Conservation (phyloP, 1,140 invertebrate species). For the Drosophila guanche region DNA sequence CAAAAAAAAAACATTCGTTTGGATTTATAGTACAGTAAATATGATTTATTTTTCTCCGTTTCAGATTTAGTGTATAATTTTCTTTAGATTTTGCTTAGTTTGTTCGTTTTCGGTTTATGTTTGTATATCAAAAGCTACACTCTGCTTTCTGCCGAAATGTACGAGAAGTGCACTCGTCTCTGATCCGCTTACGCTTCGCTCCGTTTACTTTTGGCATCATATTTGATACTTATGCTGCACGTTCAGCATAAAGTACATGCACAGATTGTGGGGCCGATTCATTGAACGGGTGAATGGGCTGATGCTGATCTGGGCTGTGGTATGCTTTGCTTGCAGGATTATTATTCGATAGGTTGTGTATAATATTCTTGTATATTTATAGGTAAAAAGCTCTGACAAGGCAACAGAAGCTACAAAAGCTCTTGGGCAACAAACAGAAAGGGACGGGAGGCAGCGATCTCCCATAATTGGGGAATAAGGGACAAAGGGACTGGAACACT, state of each 20-base stretch:
- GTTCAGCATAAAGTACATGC: conserved; percentile 26
- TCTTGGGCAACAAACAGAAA: conserved; percentile 30
- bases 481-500: background rate
- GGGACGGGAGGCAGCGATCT: conserved; percentile 10
- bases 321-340: conserved; percentile 16
- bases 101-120: background rate
- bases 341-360: conserved; percentile 40
- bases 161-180: background rate
- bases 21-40: conserved; percentile 61
- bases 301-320: conserved; percentile 31
- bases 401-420: conserved; percentile 77
- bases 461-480: conserved; percentile 3
- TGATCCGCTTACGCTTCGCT: background rate
- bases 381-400: conserved; percentile 78
- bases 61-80: conserved; percentile 52
- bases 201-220: conserved; percentile 34
- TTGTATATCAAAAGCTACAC: conserved; percentile 70
- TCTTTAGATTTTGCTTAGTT: conserved; percentile 38
- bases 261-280: conserved; percentile 1
- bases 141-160: conserved; percentile 26
- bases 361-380: conserved; percentile 53
- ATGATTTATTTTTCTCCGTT: conserved; percentile 68
- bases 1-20: conserved; percentile 19
- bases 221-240: conserved; percentile 63
- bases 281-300: conserved; percentile 3